Base-by-base conservation (phyloP, 2,888 invertebrate species). In the Sphaerophoria rueppellii region DNA sequence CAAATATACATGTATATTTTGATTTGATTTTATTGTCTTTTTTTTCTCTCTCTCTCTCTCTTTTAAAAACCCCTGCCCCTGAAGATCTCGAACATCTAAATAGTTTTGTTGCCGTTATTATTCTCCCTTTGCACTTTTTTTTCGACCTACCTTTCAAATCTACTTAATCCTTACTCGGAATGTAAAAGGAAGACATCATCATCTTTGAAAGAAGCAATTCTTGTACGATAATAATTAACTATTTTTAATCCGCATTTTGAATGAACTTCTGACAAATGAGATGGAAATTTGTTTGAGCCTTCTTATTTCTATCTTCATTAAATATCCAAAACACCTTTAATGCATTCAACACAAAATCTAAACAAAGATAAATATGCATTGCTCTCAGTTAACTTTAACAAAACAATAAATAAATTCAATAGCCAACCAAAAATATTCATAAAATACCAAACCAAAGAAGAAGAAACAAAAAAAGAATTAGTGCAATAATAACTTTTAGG, bases 401-500 rank as follows among this genome's bases (percentile, higher is more conserved):
- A n/a, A 65, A 32, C 63, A 70, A 75, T 58, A 86, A 74, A 82
- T n/a, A n/a, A n/a, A n/a, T n/a, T 43, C 70, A 71, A 73, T 73
- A 89, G 83, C 86, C 86, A 72, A 77, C 24, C 34, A 43, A 77
- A 74, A 60, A 24, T 70, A 76, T 70, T 9, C 69, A 73, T 37
- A n/a, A 35, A 37, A 24, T 24, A 24, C 24, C 24, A 24, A 24
- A 24, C 24, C 12, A 35, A 35, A 14, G 65, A 60, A 61, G n/a
- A 7, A 40, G 40, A 57, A 52, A 67, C 67, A 50, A 57, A 72
- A 75, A 87, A 87, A 89, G 87, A 89, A 90, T 89, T 90, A 90
- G 90, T 89, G 89, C 89, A 88, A 88, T 89, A 88, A 89, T 89
- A 90, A 90, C 88, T 91, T 92, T 91, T 94, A 96, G 97, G 97